These are phyloP conservation scores for Drosophila affinis DNA, from an alignment of 2,888 invertebrate species.

Conservation along the genomic window DNA sequence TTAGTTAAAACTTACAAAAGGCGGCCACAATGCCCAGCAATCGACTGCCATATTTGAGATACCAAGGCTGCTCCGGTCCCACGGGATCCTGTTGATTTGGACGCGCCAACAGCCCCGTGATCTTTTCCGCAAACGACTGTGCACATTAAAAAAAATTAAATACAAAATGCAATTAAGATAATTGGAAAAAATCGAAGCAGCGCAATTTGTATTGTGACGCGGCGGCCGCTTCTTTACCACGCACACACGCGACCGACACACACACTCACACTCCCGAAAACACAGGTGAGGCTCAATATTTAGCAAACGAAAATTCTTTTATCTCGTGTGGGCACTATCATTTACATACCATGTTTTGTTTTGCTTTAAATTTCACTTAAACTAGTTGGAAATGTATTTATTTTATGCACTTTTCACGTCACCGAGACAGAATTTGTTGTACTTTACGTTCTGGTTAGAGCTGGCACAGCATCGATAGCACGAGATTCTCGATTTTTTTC, in stretches of 20 bases:
- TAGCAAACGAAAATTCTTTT: conserved; percentile 10
- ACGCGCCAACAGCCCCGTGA: conserved; percentile 91
- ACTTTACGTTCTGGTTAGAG: conserved; percentile 30
- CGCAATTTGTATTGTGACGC: conserved; percentile 62
- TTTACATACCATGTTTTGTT: conserved; percentile 47
- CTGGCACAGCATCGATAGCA: neutral
- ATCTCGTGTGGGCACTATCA: neutral
- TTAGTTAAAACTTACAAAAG: conserved; percentile 87
- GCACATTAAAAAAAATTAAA: conserved; percentile 12
- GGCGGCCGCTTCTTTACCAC: conserved; percentile 55
- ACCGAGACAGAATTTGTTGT: conserved; percentile 37
- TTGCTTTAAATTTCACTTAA: conserved; percentile 53
- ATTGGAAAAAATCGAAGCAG: conserved; percentile 39
- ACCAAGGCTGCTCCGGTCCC: conserved; percentile 94
- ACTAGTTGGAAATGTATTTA: conserved; percentile 45
- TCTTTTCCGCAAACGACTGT: conserved; percentile 89
- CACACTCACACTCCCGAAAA: conserved; percentile 15
- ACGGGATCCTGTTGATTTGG: conserved; percentile 88
- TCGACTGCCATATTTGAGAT: conserved; percentile 93
- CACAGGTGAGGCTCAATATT: conserved; percentile 2
- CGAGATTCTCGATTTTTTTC: neutral
- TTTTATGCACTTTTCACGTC: conserved; percentile 57
- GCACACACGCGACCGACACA: conserved; percentile 36
- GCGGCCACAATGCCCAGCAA: conserved; percentile 93
- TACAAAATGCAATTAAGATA: conserved; percentile 15